phyloP scores from a whole-genome alignment of 2,797 vertebrate species.

The Percopsis omiscomaycus region DNA sequence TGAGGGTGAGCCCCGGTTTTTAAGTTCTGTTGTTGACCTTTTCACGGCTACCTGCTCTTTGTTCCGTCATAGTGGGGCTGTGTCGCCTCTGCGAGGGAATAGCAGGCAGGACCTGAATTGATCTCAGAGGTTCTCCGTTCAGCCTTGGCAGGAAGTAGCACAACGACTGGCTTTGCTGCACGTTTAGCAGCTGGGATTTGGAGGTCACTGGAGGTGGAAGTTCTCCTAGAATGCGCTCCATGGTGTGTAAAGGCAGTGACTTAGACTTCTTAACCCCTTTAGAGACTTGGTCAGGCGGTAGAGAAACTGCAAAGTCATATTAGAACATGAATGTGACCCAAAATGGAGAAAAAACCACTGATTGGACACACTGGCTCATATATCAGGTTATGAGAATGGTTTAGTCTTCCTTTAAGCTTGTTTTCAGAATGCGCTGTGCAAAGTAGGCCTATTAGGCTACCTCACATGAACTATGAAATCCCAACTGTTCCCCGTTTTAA shows the following conservation, averaged over 20 bases:
- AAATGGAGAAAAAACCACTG: background rate
- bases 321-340: background rate
- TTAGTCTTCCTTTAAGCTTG: too few relatives aligned
- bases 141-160: conserved; percentile 69
- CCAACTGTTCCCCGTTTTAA: too few relatives aligned
- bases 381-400: too few relatives aligned
- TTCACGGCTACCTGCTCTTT: background rate
- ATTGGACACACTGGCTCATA: too few relatives aligned
- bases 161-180: conserved; percentile 63
- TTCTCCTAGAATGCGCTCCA: conserved; percentile 47
- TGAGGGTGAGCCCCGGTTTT: background rate
- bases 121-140: conserved; percentile 72
- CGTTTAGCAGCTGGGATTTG: conserved; percentile 46
- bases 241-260: conserved; percentile 65
- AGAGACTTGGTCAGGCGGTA: conserved; percentile 60
- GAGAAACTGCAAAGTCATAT: conserved; percentile 50
- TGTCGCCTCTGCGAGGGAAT: conserved; percentile 80
- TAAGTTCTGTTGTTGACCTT: conserved; percentile 10
- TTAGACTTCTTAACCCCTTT: conserved; percentile 74
- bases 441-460: too few relatives aligned
- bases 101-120: conserved; percentile 79
- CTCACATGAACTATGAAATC: too few relatives aligned
- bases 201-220: conserved; percentile 55
- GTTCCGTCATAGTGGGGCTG: conserved; percentile 20
- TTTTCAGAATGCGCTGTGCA: too few relatives aligned